Evolutionary conservation across 2,113 vertebrate species (phyloP).

Genomic region (Cavia aperea): DNA sequence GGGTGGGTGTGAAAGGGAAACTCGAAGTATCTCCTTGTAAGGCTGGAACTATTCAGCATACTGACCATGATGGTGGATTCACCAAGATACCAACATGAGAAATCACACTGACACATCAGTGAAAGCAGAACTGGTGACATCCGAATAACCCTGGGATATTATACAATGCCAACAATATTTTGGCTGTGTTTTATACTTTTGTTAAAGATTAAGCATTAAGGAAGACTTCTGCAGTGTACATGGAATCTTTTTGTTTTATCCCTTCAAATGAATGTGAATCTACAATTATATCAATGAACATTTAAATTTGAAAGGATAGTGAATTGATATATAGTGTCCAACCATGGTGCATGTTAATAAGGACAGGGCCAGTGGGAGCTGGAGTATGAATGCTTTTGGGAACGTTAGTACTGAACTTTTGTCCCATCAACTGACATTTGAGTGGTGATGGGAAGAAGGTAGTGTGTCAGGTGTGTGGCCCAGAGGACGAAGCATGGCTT

Average conservation of each 20-base stretch:
- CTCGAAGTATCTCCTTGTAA: background rate
- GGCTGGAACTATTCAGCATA: background rate
- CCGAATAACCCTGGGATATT: background rate
- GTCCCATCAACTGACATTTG: background rate
- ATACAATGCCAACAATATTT: background rate
- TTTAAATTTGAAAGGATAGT: background rate
- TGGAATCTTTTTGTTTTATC: background rate
- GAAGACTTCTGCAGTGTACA: background rate
- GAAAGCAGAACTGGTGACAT: background rate
- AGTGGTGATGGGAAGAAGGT: background rate
- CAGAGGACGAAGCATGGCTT: background rate
- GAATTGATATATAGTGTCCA: too few relatives aligned
- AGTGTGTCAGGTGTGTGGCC: accelerated
- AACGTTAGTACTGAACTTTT: background rate
- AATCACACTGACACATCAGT: background rate
- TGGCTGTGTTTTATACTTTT: background rate
- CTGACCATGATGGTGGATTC: background rate
- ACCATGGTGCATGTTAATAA: background rate
- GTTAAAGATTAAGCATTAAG: background rate
- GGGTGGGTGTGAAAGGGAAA: background rate
- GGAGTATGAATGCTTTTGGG: background rate
- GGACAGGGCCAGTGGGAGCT: background rate
- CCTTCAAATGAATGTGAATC: background rate
- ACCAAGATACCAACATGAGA: background rate
- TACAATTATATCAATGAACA: background rate